phyloP scores from a whole-genome alignment of 2,888 invertebrate species.

The Fissipunctia ypsillon region DNA sequence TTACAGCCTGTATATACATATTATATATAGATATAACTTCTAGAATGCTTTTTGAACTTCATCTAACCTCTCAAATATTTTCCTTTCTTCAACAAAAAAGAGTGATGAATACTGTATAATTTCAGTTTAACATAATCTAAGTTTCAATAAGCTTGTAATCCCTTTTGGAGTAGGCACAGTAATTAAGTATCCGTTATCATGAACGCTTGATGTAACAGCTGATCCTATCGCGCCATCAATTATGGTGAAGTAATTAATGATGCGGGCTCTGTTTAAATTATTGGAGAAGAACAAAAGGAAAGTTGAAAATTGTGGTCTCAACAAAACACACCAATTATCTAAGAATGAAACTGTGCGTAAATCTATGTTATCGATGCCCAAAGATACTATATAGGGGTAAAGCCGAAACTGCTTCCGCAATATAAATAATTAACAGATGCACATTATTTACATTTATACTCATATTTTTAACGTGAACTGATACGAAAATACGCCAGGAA shows the following conservation, averaged over 20 bases:
- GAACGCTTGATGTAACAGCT: conserved; percentile 52
- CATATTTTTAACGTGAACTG: conserved; percentile 27
- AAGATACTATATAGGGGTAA: neutral
- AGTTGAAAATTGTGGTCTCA: conserved; percentile 16
- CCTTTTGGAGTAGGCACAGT: conserved; percentile 25
- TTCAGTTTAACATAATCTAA: conserved; percentile 11
- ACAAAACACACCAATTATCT: neutral
- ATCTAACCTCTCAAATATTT: neutral
- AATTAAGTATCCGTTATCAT: conserved; percentile 41
- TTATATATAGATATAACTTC: too few relatives aligned
- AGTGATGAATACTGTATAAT: neutral
- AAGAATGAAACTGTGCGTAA: neutral
- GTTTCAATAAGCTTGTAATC: conserved; percentile 33
- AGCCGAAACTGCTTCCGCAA: conserved; percentile 22
- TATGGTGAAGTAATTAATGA: conserved; percentile 62
- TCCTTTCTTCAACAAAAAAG: neutral
- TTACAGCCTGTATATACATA: too few relatives aligned
- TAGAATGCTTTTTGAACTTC: too few relatives aligned
- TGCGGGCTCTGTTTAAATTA: conserved; percentile 54
- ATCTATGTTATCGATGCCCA: conserved; percentile 20
- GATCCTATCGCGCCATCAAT: conserved; percentile 59
- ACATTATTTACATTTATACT: conserved; percentile 30
- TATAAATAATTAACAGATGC: conserved; percentile 32
- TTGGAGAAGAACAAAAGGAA: conserved; percentile 38
- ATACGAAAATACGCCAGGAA: conserved; percentile 17